Conservation (phyloP, 2,113 vertebrate species). For the Callipepla squamata region DNA sequence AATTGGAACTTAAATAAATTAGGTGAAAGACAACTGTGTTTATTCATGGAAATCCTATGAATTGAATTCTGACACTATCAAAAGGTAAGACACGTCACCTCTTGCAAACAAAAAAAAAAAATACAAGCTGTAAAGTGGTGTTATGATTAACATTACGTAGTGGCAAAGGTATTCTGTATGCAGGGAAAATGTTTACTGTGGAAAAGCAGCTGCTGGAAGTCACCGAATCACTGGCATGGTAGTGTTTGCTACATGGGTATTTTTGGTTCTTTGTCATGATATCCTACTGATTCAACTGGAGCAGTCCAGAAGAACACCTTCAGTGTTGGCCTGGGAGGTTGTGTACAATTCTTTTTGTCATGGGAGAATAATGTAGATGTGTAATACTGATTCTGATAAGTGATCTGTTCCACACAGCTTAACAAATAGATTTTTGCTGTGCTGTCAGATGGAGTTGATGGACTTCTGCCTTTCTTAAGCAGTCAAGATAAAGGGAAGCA, state of each 20-base stretch:
- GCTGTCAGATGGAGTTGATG: not conserved
- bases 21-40: conserved; percentile 76
- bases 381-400: not conserved
- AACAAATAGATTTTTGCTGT: not conserved
- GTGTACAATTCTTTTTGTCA: not conserved
- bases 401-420: not conserved
- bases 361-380: not conserved
- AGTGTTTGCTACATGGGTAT: not conserved
- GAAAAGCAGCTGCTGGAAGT: not conserved
- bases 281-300: not conserved
- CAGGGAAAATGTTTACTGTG: not conserved
- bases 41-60: not conserved
- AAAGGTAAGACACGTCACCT: too few species aligned
- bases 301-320: not conserved
- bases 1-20: conserved; percentile 84
- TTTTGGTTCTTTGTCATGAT: not conserved
- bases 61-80: not conserved
- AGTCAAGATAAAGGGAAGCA: not conserved
- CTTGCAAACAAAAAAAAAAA: not conserved
- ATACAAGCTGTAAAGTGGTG: not conserved
- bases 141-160: not conserved
- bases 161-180: not conserved
- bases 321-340: not conserved
- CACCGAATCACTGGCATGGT: not conserved
- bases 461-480: not conserved